These are phyloP conservation scores for Paradoxurus hermaphroditus DNA, from an alignment of 2,113 vertebrate species.

Conservation along the genomic window DNA sequence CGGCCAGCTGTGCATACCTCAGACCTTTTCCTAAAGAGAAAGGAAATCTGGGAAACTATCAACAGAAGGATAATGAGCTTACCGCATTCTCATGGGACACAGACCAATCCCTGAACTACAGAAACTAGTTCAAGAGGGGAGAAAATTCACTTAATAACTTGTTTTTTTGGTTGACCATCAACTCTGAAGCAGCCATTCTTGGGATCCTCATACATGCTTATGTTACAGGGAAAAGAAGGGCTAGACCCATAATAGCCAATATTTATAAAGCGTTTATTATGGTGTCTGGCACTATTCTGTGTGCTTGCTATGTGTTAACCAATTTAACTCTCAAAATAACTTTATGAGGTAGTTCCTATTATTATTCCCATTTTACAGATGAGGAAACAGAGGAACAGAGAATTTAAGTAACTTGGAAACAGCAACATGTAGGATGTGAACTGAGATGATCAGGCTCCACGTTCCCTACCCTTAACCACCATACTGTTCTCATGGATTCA, in stretches of 20 bases:
- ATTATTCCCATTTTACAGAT: neutral
- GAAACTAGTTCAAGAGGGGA: neutral
- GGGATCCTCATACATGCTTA: neutral
- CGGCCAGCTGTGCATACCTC: neutral
- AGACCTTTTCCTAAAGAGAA: neutral
- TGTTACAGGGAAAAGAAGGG: neutral
- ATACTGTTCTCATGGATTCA: neutral
- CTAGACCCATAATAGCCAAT: neutral
- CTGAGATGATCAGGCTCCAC: neutral
- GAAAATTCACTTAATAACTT: neutral
- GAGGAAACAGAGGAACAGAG: neutral
- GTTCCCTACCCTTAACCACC: neutral
- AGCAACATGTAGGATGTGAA: neutral
- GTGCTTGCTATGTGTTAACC: neutral
- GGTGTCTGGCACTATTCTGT: neutral
- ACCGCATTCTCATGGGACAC: neutral
- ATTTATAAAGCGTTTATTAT: neutral
- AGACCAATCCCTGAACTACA: neutral
- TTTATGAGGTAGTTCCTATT: neutral
- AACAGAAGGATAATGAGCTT: neutral
- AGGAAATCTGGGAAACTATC: neutral
- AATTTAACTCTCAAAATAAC: neutral
- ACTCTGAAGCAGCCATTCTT: neutral
- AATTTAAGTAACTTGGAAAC: neutral
- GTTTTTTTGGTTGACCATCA: neutral